Conservation (phyloP, 2,113 vertebrate species). For the Tetrao urogallus region DNA sequence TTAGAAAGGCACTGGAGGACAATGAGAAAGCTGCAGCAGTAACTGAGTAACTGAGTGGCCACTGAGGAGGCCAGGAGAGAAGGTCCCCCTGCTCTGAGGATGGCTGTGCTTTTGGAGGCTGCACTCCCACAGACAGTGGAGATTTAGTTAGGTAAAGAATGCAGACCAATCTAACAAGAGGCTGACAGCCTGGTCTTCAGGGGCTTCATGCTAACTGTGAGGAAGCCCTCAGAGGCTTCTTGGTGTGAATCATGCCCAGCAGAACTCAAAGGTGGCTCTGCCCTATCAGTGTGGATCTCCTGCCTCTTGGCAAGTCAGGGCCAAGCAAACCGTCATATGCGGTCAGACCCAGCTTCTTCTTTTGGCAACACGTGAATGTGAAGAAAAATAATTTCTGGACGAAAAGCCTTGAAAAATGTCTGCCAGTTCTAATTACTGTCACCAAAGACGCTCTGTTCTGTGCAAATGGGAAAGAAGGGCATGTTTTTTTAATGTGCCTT, state of each 20-base stretch:
- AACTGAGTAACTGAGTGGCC: background rate
- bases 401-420: background rate
- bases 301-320: fast-evolving
- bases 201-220: fast-evolving
- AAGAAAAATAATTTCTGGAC: background rate
- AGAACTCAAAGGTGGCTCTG: background rate
- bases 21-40: background rate
- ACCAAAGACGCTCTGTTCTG: background rate
- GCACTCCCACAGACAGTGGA: background rate
- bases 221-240: background rate
- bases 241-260: background rate
- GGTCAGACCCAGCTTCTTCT: background rate
- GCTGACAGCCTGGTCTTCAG: background rate
- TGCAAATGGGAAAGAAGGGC: background rate
- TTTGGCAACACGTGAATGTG: background rate
- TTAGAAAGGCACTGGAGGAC: background rate
- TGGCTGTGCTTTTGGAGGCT: fast-evolving
- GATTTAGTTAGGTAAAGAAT: background rate
- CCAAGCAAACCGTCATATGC: background rate
- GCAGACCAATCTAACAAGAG: background rate
- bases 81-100: background rate
- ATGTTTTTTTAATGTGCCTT: background rate
- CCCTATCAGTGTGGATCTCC: fast-evolving
- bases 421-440: background rate
- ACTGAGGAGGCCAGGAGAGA: fast-evolving